A percentile compares a stretch with the other conserved stretches of the same genome.
Evolutionary conservation across 2,797 vertebrate genomes (phyloP).

Genomic region (Chelon labrosus): DNA sequence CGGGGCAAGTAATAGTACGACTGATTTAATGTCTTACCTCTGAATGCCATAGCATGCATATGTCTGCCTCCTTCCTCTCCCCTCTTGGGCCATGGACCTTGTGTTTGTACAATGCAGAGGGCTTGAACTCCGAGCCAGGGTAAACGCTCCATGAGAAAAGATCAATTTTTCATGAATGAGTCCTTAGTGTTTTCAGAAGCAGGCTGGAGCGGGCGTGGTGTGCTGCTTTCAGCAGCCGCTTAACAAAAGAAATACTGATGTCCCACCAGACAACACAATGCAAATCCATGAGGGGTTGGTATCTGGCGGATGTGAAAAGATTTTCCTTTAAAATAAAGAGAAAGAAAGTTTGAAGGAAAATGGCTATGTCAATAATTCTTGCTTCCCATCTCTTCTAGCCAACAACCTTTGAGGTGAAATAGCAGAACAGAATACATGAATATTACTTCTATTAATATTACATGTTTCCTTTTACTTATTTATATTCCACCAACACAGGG

Average conservation of each 20-base stretch:
- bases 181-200: slow-evolving; percentile 53
- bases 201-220: slow-evolving; percentile 25
- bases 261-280: slow-evolving; percentile 44
- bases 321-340: slow-evolving; percentile 11
- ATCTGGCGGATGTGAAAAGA: slow-evolving; percentile 13
- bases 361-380: background rate
- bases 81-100: slow-evolving; percentile 25
- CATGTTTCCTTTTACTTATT: no score
- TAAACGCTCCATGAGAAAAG: slow-evolving; percentile 69
- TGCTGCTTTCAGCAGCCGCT: slow-evolving; percentile 40
- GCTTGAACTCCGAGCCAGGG: slow-evolving; percentile 57
- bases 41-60: slow-evolving; percentile 31
- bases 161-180: slow-evolving; percentile 79
- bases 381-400: no score
- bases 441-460: no score
- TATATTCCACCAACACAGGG: no score
- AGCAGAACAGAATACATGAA: no score
- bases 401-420: no score
- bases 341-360: slow-evolving; percentile 15
- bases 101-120: slow-evolving; percentile 64
- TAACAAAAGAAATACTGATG: slow-evolving; percentile 58
- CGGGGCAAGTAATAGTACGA: slow-evolving; percentile 10
- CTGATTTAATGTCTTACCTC: slow-evolving; percentile 51
- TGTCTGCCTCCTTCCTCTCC: slow-evolving; percentile 16
- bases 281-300: slow-evolving; percentile 32